Evolutionary conservation across 2,113 vertebrate genomes (phyloP).

Genomic region (Zosterops lateralis): DNA sequence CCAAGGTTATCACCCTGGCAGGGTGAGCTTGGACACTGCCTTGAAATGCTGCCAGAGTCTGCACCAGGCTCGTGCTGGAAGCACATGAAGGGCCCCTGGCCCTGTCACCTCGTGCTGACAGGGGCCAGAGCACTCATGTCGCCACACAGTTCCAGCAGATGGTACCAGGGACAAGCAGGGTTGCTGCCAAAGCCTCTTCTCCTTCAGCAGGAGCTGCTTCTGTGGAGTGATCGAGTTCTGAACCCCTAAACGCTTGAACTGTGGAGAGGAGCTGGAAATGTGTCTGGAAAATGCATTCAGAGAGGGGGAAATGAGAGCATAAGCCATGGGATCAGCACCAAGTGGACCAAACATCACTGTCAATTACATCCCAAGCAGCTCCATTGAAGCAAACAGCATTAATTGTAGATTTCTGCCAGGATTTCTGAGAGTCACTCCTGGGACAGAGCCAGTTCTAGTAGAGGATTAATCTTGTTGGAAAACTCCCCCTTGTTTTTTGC

Average conservation of each 20-base stretch:
- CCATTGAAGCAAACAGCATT: neutral
- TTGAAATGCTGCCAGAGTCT: neutral
- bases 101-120: neutral
- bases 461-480: constrained; percentile 27
- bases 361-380: neutral
- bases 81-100: neutral
- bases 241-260: neutral
- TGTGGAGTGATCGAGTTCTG: neutral
- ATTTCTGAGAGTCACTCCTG: neutral
- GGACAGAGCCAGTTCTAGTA: constrained; percentile 13
- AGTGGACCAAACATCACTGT: neutral
- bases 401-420: constrained; percentile 14
- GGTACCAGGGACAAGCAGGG: neutral
- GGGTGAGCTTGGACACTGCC: fast-evolving
- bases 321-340: constrained; percentile 1
- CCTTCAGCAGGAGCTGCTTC: fast-evolving
- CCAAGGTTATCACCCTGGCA: constrained; percentile 28
- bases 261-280: neutral
- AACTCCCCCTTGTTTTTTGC: neutral
- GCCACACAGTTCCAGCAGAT: neutral
- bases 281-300: neutral
- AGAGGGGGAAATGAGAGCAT: neutral
- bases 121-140: neutral
- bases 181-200: fast-evolving
- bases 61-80: neutral